Percentiles rank a stretch among this genome's conserved stretches.
Evolutionary conservation across 1,140 invertebrate genomes (phyloP).

Genomic region (Lasioglossum baleicum): DNA sequence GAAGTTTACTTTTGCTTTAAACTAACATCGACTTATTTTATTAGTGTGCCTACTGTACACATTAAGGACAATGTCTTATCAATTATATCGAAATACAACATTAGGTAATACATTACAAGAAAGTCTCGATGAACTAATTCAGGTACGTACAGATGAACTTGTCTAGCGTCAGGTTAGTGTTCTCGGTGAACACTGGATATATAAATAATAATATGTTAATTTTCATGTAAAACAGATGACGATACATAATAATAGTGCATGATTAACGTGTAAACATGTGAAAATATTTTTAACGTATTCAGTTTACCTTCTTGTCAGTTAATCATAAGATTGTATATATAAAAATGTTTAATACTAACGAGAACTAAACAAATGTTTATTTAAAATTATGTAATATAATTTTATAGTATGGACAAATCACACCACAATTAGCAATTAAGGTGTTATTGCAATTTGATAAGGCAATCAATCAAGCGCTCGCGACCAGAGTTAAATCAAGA

Average conservation of each 20-base stretch:
- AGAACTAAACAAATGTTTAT: neutral
- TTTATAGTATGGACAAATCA: conserved; percentile 97
- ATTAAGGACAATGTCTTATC: conserved; percentile 89
- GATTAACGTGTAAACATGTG: neutral
- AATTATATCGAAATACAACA: conserved; percentile 98
- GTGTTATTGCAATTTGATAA: conserved; percentile 98
- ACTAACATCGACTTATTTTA: neutral
- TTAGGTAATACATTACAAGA: conserved; percentile 98
- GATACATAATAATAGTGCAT: neutral
- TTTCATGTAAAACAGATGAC: neutral
- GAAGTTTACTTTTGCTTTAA: conserved; percentile 29
- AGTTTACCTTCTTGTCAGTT: neutral
- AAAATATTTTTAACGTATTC: neutral
- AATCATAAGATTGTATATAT: neutral
- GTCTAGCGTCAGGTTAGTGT: conserved; percentile 36
- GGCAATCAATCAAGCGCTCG: conserved; percentile 96
- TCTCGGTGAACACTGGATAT: neutral
- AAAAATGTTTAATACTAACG: neutral
- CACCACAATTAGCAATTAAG: conserved; percentile 93
- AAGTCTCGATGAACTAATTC: conserved; percentile 95
- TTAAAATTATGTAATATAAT: conserved; percentile 54
- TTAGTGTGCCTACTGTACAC: conserved; percentile 38
- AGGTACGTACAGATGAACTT: conserved; percentile 79
- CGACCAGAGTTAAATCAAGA: conserved; percentile 94
- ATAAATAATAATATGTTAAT: neutral